Base-by-base conservation (phyloP, 2,113 vertebrate genomes). In the Collichthys lucidus region DNA sequence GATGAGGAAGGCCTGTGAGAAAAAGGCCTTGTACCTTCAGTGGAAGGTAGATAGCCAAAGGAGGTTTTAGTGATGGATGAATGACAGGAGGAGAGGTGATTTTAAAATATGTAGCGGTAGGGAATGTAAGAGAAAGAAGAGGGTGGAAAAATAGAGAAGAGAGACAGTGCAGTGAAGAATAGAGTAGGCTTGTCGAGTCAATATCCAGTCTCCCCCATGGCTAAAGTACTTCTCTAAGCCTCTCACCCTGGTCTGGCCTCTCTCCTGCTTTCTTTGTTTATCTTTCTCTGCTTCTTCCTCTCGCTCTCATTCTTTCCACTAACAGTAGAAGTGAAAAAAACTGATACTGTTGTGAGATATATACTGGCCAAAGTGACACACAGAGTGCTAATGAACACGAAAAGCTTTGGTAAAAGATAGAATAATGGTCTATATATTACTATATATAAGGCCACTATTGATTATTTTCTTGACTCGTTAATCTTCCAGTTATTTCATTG, bases 191-290 rank as follows among this genome's bases (percentile, higher is more conserved):
- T 78, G 77, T 82, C 11, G 22, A 80, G 86, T 90, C 78, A 84
- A 92, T 88, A 87, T 77, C 59, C n/a, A 49, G 68, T 77, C 76
- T 90, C 68, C 80, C 85, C 76, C 52, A 73, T 81, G 83, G 91
- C 86, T 78, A 77, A 84, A 78, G 71, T 49, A 78, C 80, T 78
- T 68, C 47, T 86, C 72, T 85, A 77, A 88, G 76, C 73, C 86
- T 84, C 76, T 80, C 29, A 84, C 47, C 35, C 67, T 68, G 76
- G 62, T 65, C 57, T 74, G 62, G 7, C 62, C 71, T 77, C 76
- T 77, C 74, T 59, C 56, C 24, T 70, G 72, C 53, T 72, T 70
- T 70, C 50, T 72, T 74, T 80, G 63, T 87, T 74, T 80, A 31
- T 85, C 61, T 81, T 64, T 60, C 49, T 68, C 66, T 61, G 11